Base-by-base conservation (phyloP, 2,888 invertebrate species). In the Bedellia somnulentella region DNA sequence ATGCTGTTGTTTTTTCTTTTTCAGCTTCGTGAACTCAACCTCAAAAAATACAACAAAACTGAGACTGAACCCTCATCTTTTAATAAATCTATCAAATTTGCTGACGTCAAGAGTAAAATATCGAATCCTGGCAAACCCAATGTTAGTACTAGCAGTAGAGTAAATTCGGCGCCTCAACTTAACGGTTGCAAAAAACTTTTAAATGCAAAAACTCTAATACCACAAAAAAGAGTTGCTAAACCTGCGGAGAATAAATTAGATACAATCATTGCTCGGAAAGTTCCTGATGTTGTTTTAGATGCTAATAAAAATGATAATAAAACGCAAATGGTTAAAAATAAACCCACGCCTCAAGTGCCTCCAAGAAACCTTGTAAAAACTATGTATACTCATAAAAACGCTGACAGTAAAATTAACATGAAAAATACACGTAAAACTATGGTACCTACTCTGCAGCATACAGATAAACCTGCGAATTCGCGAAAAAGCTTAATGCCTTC, bases 21-120 rank as follows among this genome's bases (percentile, higher is more conserved):
- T 10, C 56, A 73, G 71, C 37, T 73, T 6, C 38, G 63, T 12
- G 57, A 70, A 32, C 9, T 71, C 0, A 73, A 73, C 36, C 40
- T 64, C 1, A 61, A 66, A 21, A 71, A 68, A 33, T 71, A 70
- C 25, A 49, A 40, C 28, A 53, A 49, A 14, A 34, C 30, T 24
- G 28, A 38, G 3, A 5, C 15, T 11, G n/a, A n/a, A n/a, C n/a
- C n/a, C n/a, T n/a, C n/a, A n/a, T 9, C 14, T 5, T 9, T 12
- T 9, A 5, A 11, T 4, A 28, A 12, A 12, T 18, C 17, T n/a
- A 9, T 10, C n/a, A 9, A 11, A 10, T 10, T 11, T 8, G n/a
- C 8, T 5, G 10, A 13, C 13, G 8, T 28, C 12, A 4, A 5
- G 4, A 5, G n/a, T 9, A 28, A 13, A 5, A 16, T n/a, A n/a